Percentiles rank a stretch among this genome's conserved stretches.
phyloP scores from a whole-genome alignment of 2,797 vertebrate species.

The Bryconaethiops microstoma region DNA sequence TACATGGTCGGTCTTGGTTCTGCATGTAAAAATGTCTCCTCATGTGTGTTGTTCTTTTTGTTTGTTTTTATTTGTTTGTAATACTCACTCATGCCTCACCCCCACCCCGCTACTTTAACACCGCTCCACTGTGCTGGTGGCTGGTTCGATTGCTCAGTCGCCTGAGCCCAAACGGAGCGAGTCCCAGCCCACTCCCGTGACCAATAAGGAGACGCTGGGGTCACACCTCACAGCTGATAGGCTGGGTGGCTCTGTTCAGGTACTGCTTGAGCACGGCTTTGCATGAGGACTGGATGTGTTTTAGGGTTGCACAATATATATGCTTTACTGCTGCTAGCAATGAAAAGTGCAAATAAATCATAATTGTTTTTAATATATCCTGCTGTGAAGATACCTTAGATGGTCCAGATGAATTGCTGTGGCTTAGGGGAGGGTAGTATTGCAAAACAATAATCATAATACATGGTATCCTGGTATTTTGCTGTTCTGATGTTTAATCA shows the following conservation, averaged over 20 bases:
- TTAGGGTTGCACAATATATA: constrained; percentile 27
- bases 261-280: constrained; percentile 80
- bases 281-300: constrained; percentile 56
- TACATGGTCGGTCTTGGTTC: constrained; percentile 79
- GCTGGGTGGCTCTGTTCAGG: constrained; percentile 92
- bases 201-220: constrained; percentile 89
- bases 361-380: too few relatives aligned
- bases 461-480: too few relatives aligned
- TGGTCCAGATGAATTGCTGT: neutral
- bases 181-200: constrained; percentile 87
- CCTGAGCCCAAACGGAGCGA: constrained; percentile 91
- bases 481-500: too few relatives aligned
- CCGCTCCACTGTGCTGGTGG: constrained; percentile 62
- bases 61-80: constrained; percentile 59
- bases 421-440: too few relatives aligned
- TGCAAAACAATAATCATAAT: too few relatives aligned
- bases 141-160: constrained; percentile 77
- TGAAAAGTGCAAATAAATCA: neutral
- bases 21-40: constrained; percentile 79
- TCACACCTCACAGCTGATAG: constrained; percentile 88
- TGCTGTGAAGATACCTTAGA: too few relatives aligned
- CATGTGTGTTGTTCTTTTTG: constrained; percentile 72
- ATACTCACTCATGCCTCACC: constrained; percentile 55
- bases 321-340: neutral
- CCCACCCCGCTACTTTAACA: constrained; percentile 61